phyloP scores from a whole-genome alignment of 2,888 invertebrate genomes.

The Ptychoptera contaminata region DNA sequence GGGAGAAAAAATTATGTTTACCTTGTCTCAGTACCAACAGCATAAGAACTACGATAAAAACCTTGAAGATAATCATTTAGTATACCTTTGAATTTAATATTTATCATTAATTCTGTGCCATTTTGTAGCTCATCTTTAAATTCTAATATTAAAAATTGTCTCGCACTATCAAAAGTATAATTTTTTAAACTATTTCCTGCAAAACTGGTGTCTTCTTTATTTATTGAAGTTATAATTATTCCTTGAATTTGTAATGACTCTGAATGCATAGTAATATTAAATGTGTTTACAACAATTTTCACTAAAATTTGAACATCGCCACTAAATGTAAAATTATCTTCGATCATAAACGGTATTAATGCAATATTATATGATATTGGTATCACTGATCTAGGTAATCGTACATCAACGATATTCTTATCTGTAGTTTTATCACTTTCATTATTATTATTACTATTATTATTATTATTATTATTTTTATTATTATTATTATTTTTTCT shows the following conservation, averaged over 20 bases:
- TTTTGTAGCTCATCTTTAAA: conserved; percentile 39
- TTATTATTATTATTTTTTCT: not conserved
- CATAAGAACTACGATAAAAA: conserved; percentile 70
- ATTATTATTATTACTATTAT: not conserved
- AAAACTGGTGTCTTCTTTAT: conserved; percentile 17
- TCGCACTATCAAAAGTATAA: conserved; percentile 38
- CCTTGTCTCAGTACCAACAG: conserved; percentile 50
- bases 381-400: conserved; percentile 48
- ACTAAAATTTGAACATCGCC: conserved; percentile 51
- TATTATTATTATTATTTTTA: conserved; percentile 1
- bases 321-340: conserved; percentile 63
- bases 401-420: conserved; percentile 34
- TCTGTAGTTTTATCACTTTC: not conserved
- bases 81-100: conserved; percentile 53
- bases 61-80: conserved; percentile 63
- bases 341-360: conserved; percentile 54
- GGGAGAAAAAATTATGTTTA: conserved; percentile 19
- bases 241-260: conserved; percentile 49
- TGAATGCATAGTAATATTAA: conserved; percentile 58
- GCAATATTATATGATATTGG: conserved; percentile 55
- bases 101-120: conserved; percentile 47
- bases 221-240: conserved; percentile 20
- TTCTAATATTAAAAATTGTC: conserved; percentile 54
- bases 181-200: conserved; percentile 24
- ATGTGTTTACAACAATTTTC: conserved; percentile 41